Base-by-base conservation (phyloP, 2,797 vertebrate genomes). In the Acipenser ruthenus region DNA sequence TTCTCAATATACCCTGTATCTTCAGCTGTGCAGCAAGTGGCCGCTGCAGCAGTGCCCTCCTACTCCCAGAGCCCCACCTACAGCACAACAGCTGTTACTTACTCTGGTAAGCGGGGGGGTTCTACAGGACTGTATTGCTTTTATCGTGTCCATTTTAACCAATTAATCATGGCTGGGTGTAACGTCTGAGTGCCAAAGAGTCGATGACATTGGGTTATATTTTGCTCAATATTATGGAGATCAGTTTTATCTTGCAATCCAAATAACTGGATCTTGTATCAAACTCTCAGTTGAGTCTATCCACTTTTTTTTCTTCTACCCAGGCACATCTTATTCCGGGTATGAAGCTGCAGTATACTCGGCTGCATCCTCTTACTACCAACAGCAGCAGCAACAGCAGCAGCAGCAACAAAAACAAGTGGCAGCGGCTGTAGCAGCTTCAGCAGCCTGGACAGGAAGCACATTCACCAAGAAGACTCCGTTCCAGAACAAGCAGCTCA, bases 291-390 rank as follows among this genome's bases (percentile, higher is more conserved):
- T 55, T 9, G 8, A n/a, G 2, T 55, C 12, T 55, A 55, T 55
- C 2, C 12, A 55, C 12, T 55, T 55, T 55, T 55, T 55, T 55
- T 55, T 73, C 79, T 49, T 59, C 78, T 60, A 75, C 70, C 18
- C 80, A 98, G 96, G 96, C 82, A 92, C 95, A 0, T 94, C 95
- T 2, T 99, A 99, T 77, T 96, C 96, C 0, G 96, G 96, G 72
- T 99, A 98, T 69, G 96, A 98, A 84, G 96, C 96, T 6, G 96
- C 96, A 2, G 95, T 99, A 61, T 99, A 98, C 87, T 99, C 96
- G 0, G 96, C 96, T 63, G 96, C 96, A 48, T 98, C 96, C 1
- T 95, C 86, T 71, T 99, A 99, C 80, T 97, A 99, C 78, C 96
- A 97, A 50, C 92, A 93, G 66, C 87, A 89, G 15, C 89, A 90